Base-by-base conservation (phyloP, 1,140 invertebrate genomes). In the Leptinotarsa lineolata region DNA sequence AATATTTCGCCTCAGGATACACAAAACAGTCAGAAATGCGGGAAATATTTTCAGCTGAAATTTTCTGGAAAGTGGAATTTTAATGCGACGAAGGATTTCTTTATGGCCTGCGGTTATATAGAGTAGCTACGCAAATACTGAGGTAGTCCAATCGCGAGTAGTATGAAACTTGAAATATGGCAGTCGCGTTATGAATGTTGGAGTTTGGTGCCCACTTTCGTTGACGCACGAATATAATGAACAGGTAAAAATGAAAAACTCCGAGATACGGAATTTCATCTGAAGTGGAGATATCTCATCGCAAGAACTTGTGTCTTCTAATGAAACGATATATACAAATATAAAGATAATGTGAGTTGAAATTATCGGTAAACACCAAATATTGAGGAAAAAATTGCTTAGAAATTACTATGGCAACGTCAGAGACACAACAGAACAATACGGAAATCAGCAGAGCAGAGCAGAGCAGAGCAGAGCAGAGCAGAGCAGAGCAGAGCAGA, bases 31-130 rank as follows among this genome's bases (percentile, higher is more conserved):
- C 39, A 30, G 39, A 65, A 65, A 39, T 30, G 63, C 22, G 39
- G 39, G 24, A 65, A 30, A 65, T 65, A 65, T 65, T 24, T 65
- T 24, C 39, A n/a, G 63, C 22, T 65, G 63, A 65, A 65, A 65
- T 30, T 16, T 65, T 65, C 12, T n/a, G 24, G 24, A 22, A 39
- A 24, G 22, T 39, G 63, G 22, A 65, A 54, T 54, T 65, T 39
- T 65, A 65, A 65, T 65, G 63, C 24, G 63, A 54, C 48, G 16
- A 13, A 3, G 63, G 63, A 65, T 65, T 65, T 39, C 63, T 65
- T 65, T 65, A 65, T 30, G 22, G 24, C 63, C 63, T 21, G 18
- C 22, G 13, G 63, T 39, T 65, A 65, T 65, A 21, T 65, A 65
- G 39, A 65, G 39, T 65, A 30, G 22, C 63, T 65, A 16, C 22